A percentile compares a stretch with the other conserved stretches of the same genome.
Evolutionary conservation across 2,113 vertebrate species (phyloP).

Genomic region (Charadrius vociferus): DNA sequence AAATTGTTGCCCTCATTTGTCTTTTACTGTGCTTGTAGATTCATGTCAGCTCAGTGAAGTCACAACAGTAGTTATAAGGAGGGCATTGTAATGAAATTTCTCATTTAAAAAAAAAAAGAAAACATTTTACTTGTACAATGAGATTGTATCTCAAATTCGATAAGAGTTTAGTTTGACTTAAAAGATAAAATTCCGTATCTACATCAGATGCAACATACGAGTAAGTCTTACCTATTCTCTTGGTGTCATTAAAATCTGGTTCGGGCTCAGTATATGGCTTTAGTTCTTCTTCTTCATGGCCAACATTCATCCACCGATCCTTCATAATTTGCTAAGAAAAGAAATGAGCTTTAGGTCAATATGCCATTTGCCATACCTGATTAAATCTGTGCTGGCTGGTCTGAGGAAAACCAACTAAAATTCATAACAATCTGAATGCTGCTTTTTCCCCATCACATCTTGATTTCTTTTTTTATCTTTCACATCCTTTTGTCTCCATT

Average conservation of each 20-base stretch:
- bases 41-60: not conserved
- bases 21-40: not conserved
- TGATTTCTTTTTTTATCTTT: not conserved
- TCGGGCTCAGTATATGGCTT: conserved; percentile 93
- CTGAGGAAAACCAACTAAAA: not conserved
- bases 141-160: not conserved
- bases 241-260: conserved; percentile 88
- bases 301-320: conserved; percentile 98
- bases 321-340: conserved; percentile 94
- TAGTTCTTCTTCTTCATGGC: conserved; percentile 93
- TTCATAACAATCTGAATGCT: not conserved
- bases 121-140: not conserved
- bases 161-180: not conserved
- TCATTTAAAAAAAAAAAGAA: not conserved
- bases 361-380: not conserved
- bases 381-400: not conserved
- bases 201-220: not conserved
- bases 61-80: not conserved
- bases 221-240: conserved; percentile 86
- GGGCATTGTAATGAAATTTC: not conserved
- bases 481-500: not conserved
- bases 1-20: not conserved
- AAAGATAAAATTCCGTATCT: not conserved
- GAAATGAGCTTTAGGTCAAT: not conserved
- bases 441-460: not conserved